Percentiles rank a stretch among this genome's conserved stretches.
These are phyloP conservation scores for Drosophila lini DNA, from an alignment of 1,140 invertebrate genomes.

Conservation along the genomic window DNA sequence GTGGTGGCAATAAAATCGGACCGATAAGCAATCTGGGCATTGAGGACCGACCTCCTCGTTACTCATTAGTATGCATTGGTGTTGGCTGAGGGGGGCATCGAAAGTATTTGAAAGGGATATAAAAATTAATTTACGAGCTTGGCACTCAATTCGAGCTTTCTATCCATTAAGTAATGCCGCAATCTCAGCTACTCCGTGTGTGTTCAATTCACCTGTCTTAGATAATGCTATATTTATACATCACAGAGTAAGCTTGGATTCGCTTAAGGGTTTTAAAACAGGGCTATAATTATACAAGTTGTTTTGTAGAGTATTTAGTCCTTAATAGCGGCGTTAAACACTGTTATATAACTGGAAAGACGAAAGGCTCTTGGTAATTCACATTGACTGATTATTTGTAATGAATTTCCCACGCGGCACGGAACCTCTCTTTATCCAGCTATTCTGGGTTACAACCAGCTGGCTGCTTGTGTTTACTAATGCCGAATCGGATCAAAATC, in stretches of 20 bases:
- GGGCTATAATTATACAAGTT: too few relatives aligned
- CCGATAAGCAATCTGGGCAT: slow-evolving; percentile 31
- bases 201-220: slow-evolving; percentile 17
- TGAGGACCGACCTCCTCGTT: slow-evolving; percentile 4
- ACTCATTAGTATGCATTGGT: slow-evolving; percentile 72
- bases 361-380: too few relatives aligned
- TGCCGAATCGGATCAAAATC: slow-evolving; percentile 34
- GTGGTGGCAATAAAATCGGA: slow-evolving; percentile 13
- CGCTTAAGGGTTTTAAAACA: too few relatives aligned
- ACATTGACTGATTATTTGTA: background rate
- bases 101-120: slow-evolving; percentile 70
- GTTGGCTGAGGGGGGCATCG: slow-evolving; percentile 38
- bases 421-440: background rate
- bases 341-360: too few relatives aligned
- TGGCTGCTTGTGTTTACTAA: slow-evolving; percentile 1
- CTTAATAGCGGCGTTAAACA: too few relatives aligned
- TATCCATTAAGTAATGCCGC: background rate
- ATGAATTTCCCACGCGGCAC: background rate
- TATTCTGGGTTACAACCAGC: background rate
- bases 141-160: slow-evolving; percentile 35
- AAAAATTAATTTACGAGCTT: slow-evolving; percentile 72
- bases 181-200: background rate
- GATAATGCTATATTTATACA: background rate
- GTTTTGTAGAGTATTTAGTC: too few relatives aligned
- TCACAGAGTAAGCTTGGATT: too few relatives aligned